phyloP scores from a whole-genome alignment of 2,888 invertebrate species.

The Andrena minutula region DNA sequence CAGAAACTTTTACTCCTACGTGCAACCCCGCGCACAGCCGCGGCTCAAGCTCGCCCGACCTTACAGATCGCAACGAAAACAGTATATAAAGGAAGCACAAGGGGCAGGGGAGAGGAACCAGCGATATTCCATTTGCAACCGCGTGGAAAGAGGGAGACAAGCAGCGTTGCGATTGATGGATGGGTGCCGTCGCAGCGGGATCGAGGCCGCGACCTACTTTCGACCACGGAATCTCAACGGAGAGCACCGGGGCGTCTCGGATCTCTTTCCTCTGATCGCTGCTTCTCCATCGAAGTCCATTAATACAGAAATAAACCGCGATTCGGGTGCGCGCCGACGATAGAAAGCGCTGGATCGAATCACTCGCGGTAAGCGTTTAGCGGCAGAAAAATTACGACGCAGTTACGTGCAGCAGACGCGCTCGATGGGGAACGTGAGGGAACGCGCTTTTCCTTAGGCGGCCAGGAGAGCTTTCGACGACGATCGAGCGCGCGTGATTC shows the following conservation, averaged over 20 bases:
- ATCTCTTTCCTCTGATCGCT: conserved; percentile 47
- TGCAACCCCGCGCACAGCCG: too few species aligned
- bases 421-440: not conserved
- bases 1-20: too few species aligned
- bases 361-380: not conserved
- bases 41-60: not conserved
- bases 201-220: conserved; percentile 73
- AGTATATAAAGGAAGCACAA: not conserved
- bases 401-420: too few species aligned
- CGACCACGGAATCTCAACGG: conserved; percentile 51
- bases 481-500: not conserved
- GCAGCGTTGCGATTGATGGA: conserved; percentile 63
- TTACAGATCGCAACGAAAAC: not conserved
- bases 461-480: not conserved
- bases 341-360: not conserved
- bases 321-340: not conserved
- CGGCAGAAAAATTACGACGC: not conserved
- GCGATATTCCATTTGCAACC: conserved; percentile 12
- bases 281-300: conserved; percentile 7
- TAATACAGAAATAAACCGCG: conserved; percentile 24
- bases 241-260: conserved; percentile 24
- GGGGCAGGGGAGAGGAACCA: not conserved
- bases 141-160: conserved; percentile 23
- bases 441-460: not conserved
- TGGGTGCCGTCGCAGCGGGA: conserved; percentile 56